Conservation (phyloP, 2,888 invertebrate genomes). For the Crematogaster levior region DNA sequence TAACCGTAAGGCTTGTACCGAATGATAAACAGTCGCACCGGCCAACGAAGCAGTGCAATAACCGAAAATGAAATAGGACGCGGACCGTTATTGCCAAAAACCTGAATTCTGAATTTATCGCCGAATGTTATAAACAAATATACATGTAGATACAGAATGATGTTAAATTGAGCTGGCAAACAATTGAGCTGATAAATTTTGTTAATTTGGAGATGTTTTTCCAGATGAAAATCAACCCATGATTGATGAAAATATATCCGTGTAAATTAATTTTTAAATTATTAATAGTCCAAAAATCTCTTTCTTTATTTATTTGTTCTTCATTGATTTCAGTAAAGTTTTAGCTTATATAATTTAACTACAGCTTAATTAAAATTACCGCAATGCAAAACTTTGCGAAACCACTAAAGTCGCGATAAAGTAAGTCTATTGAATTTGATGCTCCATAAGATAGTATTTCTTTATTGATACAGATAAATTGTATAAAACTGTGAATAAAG, state of each 20-base stretch:
- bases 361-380: neutral
- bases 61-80: conserved; percentile 14
- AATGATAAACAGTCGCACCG: conserved; percentile 53
- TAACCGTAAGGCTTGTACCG: conserved; percentile 65
- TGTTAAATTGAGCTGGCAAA: conserved; percentile 1
- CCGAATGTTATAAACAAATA: neutral
- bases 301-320: neutral
- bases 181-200: neutral
- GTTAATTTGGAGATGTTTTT: neutral
- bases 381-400: neutral
- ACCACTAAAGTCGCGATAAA: neutral
- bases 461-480: neutral
- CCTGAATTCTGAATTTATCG: conserved; percentile 17
- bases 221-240: too few relatives aligned
- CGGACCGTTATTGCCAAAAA: conserved; percentile 8
- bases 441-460: neutral
- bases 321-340: neutral
- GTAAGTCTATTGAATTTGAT: conserved; percentile 7
- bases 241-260: neutral
- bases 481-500: neutral
- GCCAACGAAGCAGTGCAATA: conserved; percentile 8
- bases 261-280: neutral
- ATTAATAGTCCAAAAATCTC: neutral
- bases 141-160: neutral
- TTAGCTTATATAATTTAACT: neutral